Evolutionary conservation across 2,113 vertebrate species (phyloP).

Genomic region (Hippocampus abdominalis): DNA sequence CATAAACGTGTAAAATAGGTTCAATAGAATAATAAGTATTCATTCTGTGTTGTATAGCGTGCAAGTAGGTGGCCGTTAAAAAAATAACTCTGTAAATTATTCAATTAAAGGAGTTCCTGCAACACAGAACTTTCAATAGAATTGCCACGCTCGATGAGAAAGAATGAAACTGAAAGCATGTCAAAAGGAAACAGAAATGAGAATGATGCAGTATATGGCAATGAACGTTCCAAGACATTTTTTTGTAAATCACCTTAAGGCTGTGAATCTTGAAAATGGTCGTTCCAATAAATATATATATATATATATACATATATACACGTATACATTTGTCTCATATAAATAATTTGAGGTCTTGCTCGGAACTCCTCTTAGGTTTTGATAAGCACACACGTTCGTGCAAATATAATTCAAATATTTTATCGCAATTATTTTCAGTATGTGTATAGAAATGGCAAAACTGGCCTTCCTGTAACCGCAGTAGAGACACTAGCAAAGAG

Average conservation of each 20-base stretch:
- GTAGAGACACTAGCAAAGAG: neutral
- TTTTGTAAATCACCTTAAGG: neutral
- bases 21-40: too few species aligned
- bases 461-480: neutral
- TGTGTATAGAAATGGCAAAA: neutral
- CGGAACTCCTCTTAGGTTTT: neutral
- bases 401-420: neutral
- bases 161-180: conserved; percentile 4
- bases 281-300: neutral
- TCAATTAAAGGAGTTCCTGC: neutral
- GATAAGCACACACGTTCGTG: neutral
- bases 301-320: too few species aligned
- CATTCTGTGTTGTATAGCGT: neutral
- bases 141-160: neutral
- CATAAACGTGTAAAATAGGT: too few species aligned
- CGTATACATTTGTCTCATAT: neutral
- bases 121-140: neutral
- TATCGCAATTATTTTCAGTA: neutral
- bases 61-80: neutral
- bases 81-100: neutral
- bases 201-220: neutral
- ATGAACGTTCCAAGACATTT: neutral
- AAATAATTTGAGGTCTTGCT: neutral
- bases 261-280: neutral
- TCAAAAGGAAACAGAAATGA: neutral